These are phyloP conservation scores for Geotrupes spiniger DNA, from an alignment of 2,888 invertebrate genomes.

Conservation along the genomic window DNA sequence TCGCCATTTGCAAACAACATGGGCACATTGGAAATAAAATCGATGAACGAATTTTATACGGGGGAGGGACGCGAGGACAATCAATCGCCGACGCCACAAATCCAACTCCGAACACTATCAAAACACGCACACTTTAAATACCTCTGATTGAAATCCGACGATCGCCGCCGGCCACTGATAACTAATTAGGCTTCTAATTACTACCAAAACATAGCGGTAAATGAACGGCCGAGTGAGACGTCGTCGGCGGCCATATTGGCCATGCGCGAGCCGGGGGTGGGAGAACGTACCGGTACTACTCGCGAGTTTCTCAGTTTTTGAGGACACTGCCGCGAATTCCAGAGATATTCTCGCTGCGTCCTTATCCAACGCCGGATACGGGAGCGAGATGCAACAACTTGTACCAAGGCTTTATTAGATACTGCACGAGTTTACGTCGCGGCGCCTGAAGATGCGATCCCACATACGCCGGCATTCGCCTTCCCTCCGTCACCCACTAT, in stretches of 20 bases:
- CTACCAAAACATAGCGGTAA: conserved; percentile 36
- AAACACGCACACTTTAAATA: conserved; percentile 11
- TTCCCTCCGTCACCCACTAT: conserved; percentile 36
- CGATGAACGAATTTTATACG: conserved; percentile 22
- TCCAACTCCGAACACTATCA: conserved; percentile 15
- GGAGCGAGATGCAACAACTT: conserved; percentile 28
- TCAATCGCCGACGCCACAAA: conserved; percentile 15
- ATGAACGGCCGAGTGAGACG: conserved; percentile 35
- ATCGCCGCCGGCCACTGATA: conserved; percentile 16
- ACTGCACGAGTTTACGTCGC: conserved; percentile 32
- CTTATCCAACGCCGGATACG: conserved; percentile 25
- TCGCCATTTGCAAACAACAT: conserved; percentile 23
- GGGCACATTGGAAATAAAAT: conserved; percentile 27
- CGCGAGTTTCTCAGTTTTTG: conserved; percentile 40
- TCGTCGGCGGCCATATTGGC: conserved; percentile 45
- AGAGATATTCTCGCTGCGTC: conserved; percentile 33
- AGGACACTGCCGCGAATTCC: conserved; percentile 30
- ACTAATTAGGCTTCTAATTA: conserved; percentile 23
- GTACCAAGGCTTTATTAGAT: conserved; percentile 19
- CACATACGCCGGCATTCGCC: conserved; percentile 40
- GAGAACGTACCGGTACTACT: conserved; percentile 30
- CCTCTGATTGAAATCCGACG: conserved; percentile 9
- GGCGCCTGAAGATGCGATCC: conserved; percentile 37
- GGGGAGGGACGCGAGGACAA: conserved; percentile 20
- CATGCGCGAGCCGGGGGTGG: conserved; percentile 38